Evolutionary conservation across 2,797 vertebrate genomes (phyloP).

Genomic region (Bradypodion ventrale): DNA sequence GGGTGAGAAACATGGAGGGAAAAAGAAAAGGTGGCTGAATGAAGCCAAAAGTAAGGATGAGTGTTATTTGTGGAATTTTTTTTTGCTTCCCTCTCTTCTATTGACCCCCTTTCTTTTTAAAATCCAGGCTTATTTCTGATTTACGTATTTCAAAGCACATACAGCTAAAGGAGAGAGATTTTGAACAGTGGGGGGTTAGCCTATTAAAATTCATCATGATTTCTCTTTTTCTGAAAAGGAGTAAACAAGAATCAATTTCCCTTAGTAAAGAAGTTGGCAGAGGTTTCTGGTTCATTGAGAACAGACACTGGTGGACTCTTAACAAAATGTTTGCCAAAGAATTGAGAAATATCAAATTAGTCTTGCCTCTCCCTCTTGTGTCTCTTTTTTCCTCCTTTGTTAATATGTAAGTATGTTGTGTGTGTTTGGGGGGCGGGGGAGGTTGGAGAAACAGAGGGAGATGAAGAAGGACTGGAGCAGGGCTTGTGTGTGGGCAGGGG

Average conservation of each 20-base stretch:
- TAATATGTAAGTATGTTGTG: not conserved
- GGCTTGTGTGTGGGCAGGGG: conserved; percentile 18
- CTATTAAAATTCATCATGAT: conserved; percentile 70
- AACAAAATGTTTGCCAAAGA: conserved; percentile 43
- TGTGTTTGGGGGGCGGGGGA: not conserved
- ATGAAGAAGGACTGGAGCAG: not conserved
- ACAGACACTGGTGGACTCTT: conserved; percentile 44
- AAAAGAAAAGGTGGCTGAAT: conserved; percentile 22
- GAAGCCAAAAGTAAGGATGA: conserved; percentile 52
- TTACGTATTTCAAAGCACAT: conserved; percentile 68
- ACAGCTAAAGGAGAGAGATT: conserved; percentile 61
- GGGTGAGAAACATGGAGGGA: conserved; percentile 40
- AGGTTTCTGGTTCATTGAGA: conserved; percentile 55
- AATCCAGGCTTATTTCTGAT: conserved; percentile 63
- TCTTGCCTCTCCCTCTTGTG: not conserved
- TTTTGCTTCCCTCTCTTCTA: conserved; percentile 35
- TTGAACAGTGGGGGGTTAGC: conserved; percentile 59
- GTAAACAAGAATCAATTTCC: conserved; percentile 73
- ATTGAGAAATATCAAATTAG: conserved; percentile 50
- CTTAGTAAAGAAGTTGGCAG: conserved; percentile 57
- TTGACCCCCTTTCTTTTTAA: conserved; percentile 38
- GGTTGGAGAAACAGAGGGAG: conserved; percentile 35
- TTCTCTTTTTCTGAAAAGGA: conserved; percentile 59
- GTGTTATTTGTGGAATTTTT: conserved; percentile 51
- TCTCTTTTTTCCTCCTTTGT: not conserved